A percentile compares a stretch with the other conserved stretches of the same genome.
phyloP scores from a whole-genome alignment of 2,113 vertebrate genomes.

The Scomber scombrus region DNA sequence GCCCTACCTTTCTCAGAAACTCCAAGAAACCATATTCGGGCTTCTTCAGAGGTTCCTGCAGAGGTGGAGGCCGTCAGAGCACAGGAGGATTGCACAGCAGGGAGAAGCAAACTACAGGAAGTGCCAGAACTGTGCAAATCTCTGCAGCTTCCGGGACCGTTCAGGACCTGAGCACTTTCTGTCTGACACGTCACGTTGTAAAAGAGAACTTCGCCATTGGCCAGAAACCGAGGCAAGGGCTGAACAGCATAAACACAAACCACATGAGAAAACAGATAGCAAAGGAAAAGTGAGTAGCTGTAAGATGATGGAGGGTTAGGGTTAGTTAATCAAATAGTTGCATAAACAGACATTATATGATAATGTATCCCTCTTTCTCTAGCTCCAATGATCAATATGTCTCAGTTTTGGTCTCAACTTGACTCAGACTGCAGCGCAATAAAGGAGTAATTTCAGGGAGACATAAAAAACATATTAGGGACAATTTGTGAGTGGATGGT shows the following conservation, averaged over 20 bases:
- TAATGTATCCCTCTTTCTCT: background rate
- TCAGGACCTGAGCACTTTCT: background rate
- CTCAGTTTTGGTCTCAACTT: background rate
- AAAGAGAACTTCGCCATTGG: slow-evolving; percentile 65
- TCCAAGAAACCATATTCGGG: slow-evolving; percentile 54
- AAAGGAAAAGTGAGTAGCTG: background rate
- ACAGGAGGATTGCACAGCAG: slow-evolving; percentile 60
- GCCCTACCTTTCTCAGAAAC: slow-evolving; percentile 51
- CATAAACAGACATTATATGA: background rate
- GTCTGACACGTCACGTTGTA: slow-evolving; percentile 69
- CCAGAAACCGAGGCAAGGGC: slow-evolving; percentile 62
- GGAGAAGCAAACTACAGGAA: slow-evolving; percentile 67
- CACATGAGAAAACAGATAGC: background rate
- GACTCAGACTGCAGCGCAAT: slow-evolving; percentile 2
- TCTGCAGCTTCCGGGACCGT: slow-evolving; percentile 51
- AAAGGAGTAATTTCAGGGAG: slow-evolving; percentile 7
- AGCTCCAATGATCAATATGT: background rate
- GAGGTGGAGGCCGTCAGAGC: slow-evolving; percentile 70
- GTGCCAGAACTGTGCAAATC: slow-evolving; percentile 20
- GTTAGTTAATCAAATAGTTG: background rate
- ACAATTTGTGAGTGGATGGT: background rate
- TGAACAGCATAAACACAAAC: slow-evolving; percentile 22
- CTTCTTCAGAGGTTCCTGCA: slow-evolving; percentile 70
- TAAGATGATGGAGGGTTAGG: background rate
- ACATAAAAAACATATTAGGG: slow-evolving; percentile 33